Evolutionary conservation across 1,140 invertebrate species (phyloP), one percentile per base, ranked within the genome.

Genomic region (Lordiphosa stackelbergi): DNA sequence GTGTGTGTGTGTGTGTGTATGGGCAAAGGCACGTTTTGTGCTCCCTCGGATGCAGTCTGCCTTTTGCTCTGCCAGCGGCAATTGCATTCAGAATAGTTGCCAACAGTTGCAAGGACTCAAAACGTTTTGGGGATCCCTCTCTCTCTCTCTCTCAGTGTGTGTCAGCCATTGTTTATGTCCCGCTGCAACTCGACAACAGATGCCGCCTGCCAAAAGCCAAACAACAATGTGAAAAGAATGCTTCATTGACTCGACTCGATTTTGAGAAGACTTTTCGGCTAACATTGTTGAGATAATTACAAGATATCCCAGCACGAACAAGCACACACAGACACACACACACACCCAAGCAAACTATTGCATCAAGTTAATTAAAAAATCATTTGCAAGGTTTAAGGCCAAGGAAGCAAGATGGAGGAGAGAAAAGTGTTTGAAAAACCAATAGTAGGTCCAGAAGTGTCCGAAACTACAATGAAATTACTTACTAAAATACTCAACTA

Each of bases 281-380:
- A 53, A 54, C 61, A 64, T 64, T 64, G 61, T 64, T 47, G 58
- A 68, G 62, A 68, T 68, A 66, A 68, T 68, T 68, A 68, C 64
- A 68, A 64, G 61, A 64, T 62, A 47, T 35, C 46, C 16, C 13
- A 40, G 35, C 40, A 28, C 13, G 34, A 34, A 48, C 22, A 47
- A 9, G 34, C 43, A 16, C 4, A 35, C 36, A 37, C 41, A 22
- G 22, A 55, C 45, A 9, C 5, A 34, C 22, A 31, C 10, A 60
- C 12, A 16, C 24, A 35, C 41, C 40, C 10, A 8, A 31, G 10
- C 31, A 35, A 65, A 56, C 46, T 45, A 22, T 22, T 13, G 47
- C 53, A 38, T 34, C 46, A 37, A 66, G 61, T 66, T 66, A 66
- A 66, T 66, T 66, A 58, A 66, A 66, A 58, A 58, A 66, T 66